Evolutionary conservation across 2,113 vertebrate genomes (phyloP), one percentile per base, ranked within the genome.

Genomic region (Sander lucioperca): DNA sequence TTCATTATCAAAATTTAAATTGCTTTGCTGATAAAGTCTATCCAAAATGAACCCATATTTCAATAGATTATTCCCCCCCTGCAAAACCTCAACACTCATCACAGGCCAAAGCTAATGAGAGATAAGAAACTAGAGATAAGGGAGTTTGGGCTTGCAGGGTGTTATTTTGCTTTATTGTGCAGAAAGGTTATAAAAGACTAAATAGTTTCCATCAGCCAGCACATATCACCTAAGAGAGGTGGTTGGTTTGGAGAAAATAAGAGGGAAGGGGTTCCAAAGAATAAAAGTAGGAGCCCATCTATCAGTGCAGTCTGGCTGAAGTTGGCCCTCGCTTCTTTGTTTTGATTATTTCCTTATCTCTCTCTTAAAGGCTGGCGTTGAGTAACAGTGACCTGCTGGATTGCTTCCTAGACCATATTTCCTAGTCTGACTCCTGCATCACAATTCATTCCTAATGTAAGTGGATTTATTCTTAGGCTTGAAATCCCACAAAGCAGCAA

Each of bases 291-390:
- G 68, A 84, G 71, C 83, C 87, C 82, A 90, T 93, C 90, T 92
- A 83, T 90, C 86, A 92, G 70, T 61, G 77, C 77, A 80, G 86
- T 79, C 79, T 84, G 84, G 82, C 81, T 88, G 80, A 75, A 91
- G 86, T 92, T 86, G 78, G 89, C 86, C 88, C 85, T 79, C 4
- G 47, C 86, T 84, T 88, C 86, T 86, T 82, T 82, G 68, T 92
- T 93, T 89, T 92, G 89, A 93, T 94, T 93, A 91, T 91, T 92
- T 92, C 80, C 88, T 94, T 93, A 94, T 94, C 91, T 90, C 83
- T 88, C 78, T 85, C 53, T 90, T 77, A 81, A 86, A 89, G 88
- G 80, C 88, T 84, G 86, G 77, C 43, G 66, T 57, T 91, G 91
- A 90, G 86, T 93, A 94, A 93, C 91, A 88, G 87, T 84, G 87